Percentiles rank a stretch among this genome's conserved stretches.
These are phyloP conservation scores for Desmophyllum pertusum DNA, from an alignment of 92 coral and sea anemone species.

Conservation along the genomic window DNA sequence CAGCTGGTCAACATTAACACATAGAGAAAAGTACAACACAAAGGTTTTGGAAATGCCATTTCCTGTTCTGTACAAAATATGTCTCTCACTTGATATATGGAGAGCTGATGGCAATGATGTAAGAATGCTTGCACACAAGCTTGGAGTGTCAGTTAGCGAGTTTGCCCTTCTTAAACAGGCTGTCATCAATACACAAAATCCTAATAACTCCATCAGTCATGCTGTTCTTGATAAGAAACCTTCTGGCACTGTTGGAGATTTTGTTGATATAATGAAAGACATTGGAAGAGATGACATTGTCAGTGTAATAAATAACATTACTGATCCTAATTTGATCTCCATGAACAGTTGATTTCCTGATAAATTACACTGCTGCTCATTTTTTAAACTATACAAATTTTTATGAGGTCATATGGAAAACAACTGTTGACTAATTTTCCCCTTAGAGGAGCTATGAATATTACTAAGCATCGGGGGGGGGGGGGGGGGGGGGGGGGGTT, in stretches of 20 bases:
- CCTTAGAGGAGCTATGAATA: background rate
- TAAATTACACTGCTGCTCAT: too few species aligned
- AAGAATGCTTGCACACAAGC: slow-evolving; percentile 5
- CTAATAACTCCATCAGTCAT: background rate
- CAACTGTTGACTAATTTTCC: too few species aligned
- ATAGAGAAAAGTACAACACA: background rate
- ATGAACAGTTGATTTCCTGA: too few species aligned
- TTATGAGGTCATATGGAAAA: too few species aligned
- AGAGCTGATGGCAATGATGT: slow-evolving; percentile 19
- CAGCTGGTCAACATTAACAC: slow-evolving; percentile 12
- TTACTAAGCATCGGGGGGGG: too few species aligned
- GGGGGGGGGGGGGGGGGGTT: too few species aligned
- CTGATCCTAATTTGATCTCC: background rate
- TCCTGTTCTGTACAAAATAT: background rate
- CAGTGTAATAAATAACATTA: background rate
- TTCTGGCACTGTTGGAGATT: background rate
- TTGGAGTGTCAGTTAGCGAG: background rate
- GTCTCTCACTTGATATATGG: background rate
- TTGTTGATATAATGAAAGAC: background rate
- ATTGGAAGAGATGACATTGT: slow-evolving; percentile 25
- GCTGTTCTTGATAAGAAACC: background rate
- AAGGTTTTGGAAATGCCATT: slow-evolving; percentile 6
- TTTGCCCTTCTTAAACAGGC: slow-evolving; percentile 1
- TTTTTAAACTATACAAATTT: too few species aligned
- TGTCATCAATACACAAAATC: background rate